Conservation (phyloP, 2,888 invertebrate genomes). For the Noctua comes region DNA sequence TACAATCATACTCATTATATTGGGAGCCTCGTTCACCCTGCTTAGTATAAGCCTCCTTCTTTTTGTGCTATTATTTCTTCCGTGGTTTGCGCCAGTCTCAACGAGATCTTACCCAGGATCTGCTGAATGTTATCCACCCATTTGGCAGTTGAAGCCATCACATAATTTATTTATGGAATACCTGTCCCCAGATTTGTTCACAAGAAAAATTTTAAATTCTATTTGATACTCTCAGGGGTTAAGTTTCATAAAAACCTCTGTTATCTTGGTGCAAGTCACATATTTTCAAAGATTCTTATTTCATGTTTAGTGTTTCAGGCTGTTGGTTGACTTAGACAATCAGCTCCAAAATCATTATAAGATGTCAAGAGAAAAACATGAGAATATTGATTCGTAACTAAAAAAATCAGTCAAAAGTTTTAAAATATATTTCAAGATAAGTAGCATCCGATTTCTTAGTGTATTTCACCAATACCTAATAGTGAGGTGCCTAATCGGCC, state of each 20-base stretch:
- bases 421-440: neutral
- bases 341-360: neutral
- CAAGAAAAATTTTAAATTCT: neutral
- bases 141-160: too few relatives aligned
- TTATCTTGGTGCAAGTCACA: neutral
- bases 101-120: too few relatives aligned
- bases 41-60: too few relatives aligned
- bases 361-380: neutral
- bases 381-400: neutral
- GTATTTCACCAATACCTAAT: neutral
- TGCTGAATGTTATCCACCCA: too few relatives aligned
- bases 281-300: neutral
- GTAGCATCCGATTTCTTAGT: neutral
- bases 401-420: neutral
- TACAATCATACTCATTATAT: too few relatives aligned
- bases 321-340: neutral
- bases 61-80: too few relatives aligned
- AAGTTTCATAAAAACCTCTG: neutral
- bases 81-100: too few relatives aligned
- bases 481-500: constrained; percentile 26
- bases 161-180: neutral
- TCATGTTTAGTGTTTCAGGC: neutral
- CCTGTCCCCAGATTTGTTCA: neutral
- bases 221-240: neutral
- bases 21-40: too few relatives aligned